phyloP scores from a whole-genome alignment of 2,797 vertebrate genomes.

The Intellagama lesueurii region DNA sequence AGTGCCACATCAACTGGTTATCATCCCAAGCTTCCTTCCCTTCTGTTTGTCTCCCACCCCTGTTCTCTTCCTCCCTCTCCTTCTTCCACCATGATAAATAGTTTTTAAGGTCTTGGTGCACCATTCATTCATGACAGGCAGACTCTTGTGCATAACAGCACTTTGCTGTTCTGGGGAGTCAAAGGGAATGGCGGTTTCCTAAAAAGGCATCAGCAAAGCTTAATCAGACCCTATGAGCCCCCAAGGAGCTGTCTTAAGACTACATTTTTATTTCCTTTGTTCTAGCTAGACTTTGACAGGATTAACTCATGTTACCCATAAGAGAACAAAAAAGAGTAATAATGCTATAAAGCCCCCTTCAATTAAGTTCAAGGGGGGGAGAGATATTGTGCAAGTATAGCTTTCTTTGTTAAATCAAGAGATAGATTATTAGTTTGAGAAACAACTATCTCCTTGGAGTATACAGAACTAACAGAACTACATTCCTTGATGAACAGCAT shows the following conservation, averaged over 20 bases:
- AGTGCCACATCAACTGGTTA: not conserved
- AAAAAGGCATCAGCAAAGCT: constrained; percentile 35
- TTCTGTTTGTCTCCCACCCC: not conserved
- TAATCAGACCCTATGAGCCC: constrained; percentile 31
- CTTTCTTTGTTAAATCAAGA: constrained; percentile 39
- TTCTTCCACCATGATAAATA: not conserved
- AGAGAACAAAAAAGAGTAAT: constrained; percentile 28
- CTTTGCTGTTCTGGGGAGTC: not conserved
- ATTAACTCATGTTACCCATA: constrained; percentile 55
- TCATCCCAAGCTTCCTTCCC: not conserved
- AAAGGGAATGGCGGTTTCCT: constrained; percentile 28
- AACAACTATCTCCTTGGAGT: constrained; percentile 4
- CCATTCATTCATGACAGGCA: constrained; percentile 1
- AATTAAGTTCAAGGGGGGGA: constrained; percentile 4
- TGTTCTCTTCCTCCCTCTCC: not conserved
- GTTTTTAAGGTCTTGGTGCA: not conserved
- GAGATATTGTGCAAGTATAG: constrained; percentile 14
- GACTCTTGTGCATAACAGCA: constrained; percentile 8
- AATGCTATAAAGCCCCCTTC: constrained; percentile 36
- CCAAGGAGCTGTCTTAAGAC: constrained; percentile 21
- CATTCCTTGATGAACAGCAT: constrained; percentile 24
- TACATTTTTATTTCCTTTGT: constrained; percentile 52
- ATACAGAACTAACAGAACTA: not conserved
- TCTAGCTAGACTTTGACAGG: constrained; percentile 48
- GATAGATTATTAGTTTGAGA: constrained; percentile 39